Conservation (phyloP, 2,888 invertebrate genomes). For the Tanytarsus gracilentus region DNA sequence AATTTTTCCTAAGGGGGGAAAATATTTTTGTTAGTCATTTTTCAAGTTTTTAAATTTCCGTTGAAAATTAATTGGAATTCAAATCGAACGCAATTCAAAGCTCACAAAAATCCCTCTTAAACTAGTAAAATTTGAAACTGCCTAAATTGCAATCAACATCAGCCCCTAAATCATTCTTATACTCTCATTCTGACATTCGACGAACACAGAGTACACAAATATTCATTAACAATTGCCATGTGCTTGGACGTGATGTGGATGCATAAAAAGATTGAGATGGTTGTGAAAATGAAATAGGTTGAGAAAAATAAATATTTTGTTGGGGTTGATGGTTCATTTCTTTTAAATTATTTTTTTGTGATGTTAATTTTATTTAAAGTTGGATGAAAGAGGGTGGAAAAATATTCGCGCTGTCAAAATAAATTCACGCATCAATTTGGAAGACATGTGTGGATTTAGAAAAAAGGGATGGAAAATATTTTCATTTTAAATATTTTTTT, state of each 20-base stretch:
- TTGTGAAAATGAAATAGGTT: neutral
- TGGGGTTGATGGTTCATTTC: neutral
- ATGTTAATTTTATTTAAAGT: neutral
- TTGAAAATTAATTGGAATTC: no score
- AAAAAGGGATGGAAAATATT: neutral
- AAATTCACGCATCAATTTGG: neutral
- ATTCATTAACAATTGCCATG: slow-evolving; percentile 12
- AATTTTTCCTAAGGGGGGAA: no score
- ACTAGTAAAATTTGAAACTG: no score
- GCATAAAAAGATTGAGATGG: no score
- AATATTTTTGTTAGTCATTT: no score
- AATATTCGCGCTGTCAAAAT: neutral
- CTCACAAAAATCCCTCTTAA: no score
- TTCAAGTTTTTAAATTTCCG: no score
- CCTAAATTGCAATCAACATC: slow-evolving; percentile 10
- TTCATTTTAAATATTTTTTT: no score
- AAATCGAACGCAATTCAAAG: no score
- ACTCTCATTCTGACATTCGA: slow-evolving; percentile 10
- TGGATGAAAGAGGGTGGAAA: no score
- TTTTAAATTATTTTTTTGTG: neutral
- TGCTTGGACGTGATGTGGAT: slow-evolving; percentile 9
- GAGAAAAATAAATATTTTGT: no score
- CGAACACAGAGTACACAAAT: slow-evolving; percentile 12
- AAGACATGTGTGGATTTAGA: neutral
- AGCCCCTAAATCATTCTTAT: slow-evolving; percentile 10